Evolutionary conservation across 2,888 invertebrate species (phyloP).

Genomic region (Drosophila kokeensis): DNA sequence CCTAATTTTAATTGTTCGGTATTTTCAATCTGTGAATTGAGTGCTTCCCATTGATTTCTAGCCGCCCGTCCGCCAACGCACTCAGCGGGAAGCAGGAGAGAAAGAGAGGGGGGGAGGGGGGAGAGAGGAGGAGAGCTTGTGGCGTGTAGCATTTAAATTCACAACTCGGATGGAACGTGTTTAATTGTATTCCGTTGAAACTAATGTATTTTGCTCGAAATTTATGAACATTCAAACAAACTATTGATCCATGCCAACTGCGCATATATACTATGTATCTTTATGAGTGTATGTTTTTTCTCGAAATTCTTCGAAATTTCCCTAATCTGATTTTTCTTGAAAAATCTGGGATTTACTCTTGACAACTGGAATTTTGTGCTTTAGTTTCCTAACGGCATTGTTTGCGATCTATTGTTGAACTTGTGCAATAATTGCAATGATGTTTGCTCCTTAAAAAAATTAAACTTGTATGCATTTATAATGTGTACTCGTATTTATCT

Average conservation of each 20-base stretch:
- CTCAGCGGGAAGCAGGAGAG: too few species aligned
- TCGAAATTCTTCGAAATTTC: too few species aligned
- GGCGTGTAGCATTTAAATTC: conserved; percentile 11
- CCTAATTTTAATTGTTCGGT: conserved; percentile 24
- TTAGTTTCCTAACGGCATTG: too few species aligned
- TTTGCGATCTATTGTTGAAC: too few species aligned
- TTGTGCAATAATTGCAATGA: too few species aligned
- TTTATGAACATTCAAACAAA: conserved; percentile 18
- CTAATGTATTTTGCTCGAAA: conserved; percentile 9
- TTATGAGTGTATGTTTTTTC: not conserved
- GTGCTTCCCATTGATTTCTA: conserved; percentile 32
- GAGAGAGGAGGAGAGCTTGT: conserved; percentile 3
- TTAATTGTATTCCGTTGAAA: conserved; percentile 24
- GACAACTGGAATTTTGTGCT: too few species aligned
- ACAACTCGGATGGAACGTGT: conserved; percentile 17
- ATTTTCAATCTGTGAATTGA: conserved; percentile 44
- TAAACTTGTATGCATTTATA: not conserved
- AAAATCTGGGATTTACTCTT: too few species aligned
- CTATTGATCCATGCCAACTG: conserved; percentile 26
- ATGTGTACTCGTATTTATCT: not conserved
- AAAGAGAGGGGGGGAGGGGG: too few species aligned
- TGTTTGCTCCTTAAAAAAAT: too few species aligned
- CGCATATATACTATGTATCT: not conserved
- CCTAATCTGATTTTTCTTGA: too few species aligned
- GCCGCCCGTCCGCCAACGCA: not conserved